Base-by-base conservation (phyloP, 2,113 vertebrate genomes). In the Scomber japonicus region DNA sequence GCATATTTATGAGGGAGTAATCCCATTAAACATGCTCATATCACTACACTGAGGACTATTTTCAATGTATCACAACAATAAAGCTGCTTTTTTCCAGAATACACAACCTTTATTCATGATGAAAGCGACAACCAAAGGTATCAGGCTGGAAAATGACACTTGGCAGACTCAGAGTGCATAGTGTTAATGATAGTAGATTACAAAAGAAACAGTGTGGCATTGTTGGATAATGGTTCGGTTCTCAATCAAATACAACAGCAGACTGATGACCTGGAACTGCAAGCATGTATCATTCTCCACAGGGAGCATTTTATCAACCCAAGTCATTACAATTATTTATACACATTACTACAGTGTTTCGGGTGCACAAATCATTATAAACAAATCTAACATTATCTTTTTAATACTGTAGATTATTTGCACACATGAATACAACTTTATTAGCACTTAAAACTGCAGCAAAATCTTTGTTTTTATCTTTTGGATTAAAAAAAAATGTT, bases 1-100 rank as follows among this genome's bases (percentile, higher is more conserved):
- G 60, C 56, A 77, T 87, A 73, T 88, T 88, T 72, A 77, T 83
- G 74, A 88, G 59, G 51, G 71, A 80, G 53, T 82, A 88, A 89
- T 83, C 84, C 78, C 55, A 68, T 90, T 88, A 88, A 69, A 77
- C 3, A 4, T 57, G 57, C 67, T n/a, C 0, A 40, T 6, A 49
- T 82, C 19, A 21, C 60, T 80, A 24, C 5, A 48, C 51, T 53
- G 61, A 78, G 35, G 51, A 70, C 64, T 68, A 57, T 80, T 81
- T 78, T 78, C 5, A 80, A 70, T 50, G 12, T 48, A 55, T 79
- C 48, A 24, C 59, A 82, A 56, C 19, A 49, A 60, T 70, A 85
- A 86, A 74, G 49, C 74, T 13, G 50, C 59, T 81, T 87, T 88
- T 71, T 45, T 40, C 13, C 13, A 19, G 75, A 81, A 79, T 65